phyloP scores from a whole-genome alignment of 1,140 invertebrate species.

The Caenorhabditis remanei region DNA sequence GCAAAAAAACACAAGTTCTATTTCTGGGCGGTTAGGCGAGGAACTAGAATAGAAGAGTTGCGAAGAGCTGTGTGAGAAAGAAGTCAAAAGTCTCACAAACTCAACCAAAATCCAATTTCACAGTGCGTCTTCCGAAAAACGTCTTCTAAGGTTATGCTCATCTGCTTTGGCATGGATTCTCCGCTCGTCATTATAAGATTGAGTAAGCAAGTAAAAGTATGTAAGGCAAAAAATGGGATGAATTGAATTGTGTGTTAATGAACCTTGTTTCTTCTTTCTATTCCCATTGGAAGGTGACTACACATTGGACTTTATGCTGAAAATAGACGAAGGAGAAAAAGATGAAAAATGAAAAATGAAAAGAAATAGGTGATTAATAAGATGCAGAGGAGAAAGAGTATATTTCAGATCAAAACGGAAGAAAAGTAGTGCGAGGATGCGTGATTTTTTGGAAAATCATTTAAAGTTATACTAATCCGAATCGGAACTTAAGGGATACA shows the following conservation, averaged over 20 bases:
- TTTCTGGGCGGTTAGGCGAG: neutral
- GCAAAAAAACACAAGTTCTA: neutral
- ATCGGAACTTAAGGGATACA: slow-evolving; percentile 15
- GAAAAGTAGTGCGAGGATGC: neutral
- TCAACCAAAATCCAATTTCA: slow-evolving; percentile 48
- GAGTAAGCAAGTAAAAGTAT: neutral
- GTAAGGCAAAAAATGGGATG: neutral
- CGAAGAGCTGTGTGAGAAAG: neutral
- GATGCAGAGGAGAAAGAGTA: neutral
- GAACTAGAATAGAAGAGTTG: slow-evolving; percentile 2
- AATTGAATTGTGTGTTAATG: neutral
- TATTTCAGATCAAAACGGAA: slow-evolving; percentile 14
- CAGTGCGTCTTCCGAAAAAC: neutral
- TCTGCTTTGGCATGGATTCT: neutral
- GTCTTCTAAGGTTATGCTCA: neutral
- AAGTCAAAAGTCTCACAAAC: slow-evolving; percentile 34
- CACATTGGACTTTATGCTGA: slow-evolving; percentile 5
- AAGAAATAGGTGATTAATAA: neutral
- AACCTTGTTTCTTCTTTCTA: neutral
- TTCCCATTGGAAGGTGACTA: neutral
- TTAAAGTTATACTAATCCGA: neutral
- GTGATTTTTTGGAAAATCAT: slow-evolving; percentile 2
- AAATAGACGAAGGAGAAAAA: neutral
- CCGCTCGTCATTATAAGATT: neutral
- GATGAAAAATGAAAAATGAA: slow-evolving; percentile 4